Evolutionary conservation across 2,113 vertebrate genomes (phyloP), one percentile per base, ranked within the genome.

Genomic region (Microtus oregoni): DNA sequence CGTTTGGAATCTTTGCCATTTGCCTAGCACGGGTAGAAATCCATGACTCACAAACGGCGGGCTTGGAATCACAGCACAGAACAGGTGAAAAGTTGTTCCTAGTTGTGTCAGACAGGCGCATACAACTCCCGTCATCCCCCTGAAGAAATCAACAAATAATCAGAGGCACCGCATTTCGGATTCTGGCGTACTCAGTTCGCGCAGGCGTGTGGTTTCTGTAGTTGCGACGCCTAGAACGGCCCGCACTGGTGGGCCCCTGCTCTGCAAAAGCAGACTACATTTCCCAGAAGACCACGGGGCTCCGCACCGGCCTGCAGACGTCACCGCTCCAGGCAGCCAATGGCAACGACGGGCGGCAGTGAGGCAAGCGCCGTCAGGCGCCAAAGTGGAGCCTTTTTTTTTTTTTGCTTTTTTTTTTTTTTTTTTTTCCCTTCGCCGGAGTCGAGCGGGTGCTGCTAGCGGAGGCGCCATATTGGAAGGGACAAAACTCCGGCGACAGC

Each of bases 391-490:
- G 87, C 68, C 35, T 97, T 97, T 96, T 97, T 91, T 58, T 38
- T 52, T 3, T 97, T 52, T 52, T 41, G 41, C 41, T 14, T 94
- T 90, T 10, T 67, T 67, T 50, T 96, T 97, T 97, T 97, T 97
- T 93, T 78, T 96, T 97, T 97, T 97, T 97, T 93, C 75, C 99
- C 99, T 97, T 97, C 96, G 95, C 98, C 98, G 98, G 98, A 98
- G 98, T 98, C 98, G 98, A 87, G 98, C 98, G 98, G 98, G 98
- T 97, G 98, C 97, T 98, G 98, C 98, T 98, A 98, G 98, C 98
- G 98, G 98, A 98, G 99, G 99, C 99, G 99, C 99, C 99, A 99
- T 99, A 99, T 99, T 99, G 99, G 98, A 99, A 99, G 98, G 98
- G 97, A 98, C 98, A 97, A 97, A 98, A 98, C 98, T 96, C 98